Evolutionary conservation across 2,113 vertebrate species (phyloP), one percentile per base, ranked within the genome.

Genomic region (Daubentonia madagascariensis): DNA sequence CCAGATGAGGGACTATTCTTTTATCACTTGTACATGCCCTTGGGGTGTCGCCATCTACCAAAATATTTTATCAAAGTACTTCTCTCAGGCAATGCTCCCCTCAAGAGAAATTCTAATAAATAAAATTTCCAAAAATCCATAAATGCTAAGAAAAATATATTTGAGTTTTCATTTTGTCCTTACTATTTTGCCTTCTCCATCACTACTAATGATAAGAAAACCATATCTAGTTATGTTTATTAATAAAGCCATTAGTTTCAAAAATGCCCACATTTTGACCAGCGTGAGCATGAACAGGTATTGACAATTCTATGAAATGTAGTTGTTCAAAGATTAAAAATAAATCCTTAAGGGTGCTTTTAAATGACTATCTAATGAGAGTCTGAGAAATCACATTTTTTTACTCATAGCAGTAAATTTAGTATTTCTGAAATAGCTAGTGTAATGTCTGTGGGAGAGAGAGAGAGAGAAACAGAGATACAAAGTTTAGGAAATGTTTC

Each of bases 271-370:
- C 20, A 65, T 84, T 80, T 96, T 89, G 73, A 85, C 22, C 57
- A 94, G 3, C 35, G 11, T 75, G 28, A 95, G 7, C 28, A 78
- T 81, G 32, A 37, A 43, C 14, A 73, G 9, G 35, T 93, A 85
- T 30, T 87, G 40, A 89, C 8, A 91, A 12, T 87, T 72, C 28
- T 73, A 7, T 22, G 35, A 92, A 91, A 91, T 16, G 2, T 6
- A 79, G 8, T n/a, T 85, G 7, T 59, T 80, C 89, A 59, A 50
- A 73, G 37, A 84, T 88, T 81, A 85, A 95, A 97, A 92, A 89
- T 92, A 92, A 72, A 83, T 65, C 67, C 16, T 54, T 67, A 93
- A 76, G 30, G 43, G 73, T 89, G 10, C 89, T 84, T 89, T 91
- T 28, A 95, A 96, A 65, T 86, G 37, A 57, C 78, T 85, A 75